Evolutionary conservation across 2,113 vertebrate genomes (phyloP).

Genomic region (Oxygymnocypris stewartii): DNA sequence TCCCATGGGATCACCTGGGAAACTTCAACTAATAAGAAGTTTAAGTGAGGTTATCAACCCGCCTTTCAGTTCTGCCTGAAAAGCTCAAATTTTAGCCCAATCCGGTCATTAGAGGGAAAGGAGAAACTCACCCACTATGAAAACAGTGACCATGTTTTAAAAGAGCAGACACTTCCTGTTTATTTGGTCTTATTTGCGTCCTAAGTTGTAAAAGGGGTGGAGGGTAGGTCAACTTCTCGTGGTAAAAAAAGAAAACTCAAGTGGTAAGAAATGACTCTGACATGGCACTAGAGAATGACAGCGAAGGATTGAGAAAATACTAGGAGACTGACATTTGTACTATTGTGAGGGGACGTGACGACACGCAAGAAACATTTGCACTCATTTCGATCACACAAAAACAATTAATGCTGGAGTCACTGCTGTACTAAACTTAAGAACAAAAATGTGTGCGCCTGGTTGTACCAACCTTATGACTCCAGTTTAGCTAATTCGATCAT

Average conservation of each 20-base stretch:
- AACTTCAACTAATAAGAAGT: neutral
- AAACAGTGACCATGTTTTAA: slow-evolving; percentile 1
- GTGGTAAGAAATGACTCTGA: slow-evolving; percentile 2
- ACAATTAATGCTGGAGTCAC: slow-evolving; percentile 22
- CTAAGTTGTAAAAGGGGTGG: neutral
- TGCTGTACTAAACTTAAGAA: neutral
- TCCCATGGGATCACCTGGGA: neutral
- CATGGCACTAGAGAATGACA: neutral
- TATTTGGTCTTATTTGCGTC: neutral
- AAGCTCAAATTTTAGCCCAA: slow-evolving; percentile 35
- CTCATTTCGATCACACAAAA: slow-evolving; percentile 22
- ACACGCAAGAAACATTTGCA: neutral
- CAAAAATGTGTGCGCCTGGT: slow-evolving; percentile 31
- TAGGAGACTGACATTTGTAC: neutral
- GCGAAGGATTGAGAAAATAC: neutral
- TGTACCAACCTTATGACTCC: slow-evolving; percentile 66
- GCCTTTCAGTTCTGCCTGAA: neutral
- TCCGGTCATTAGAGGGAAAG: slow-evolving; percentile 11
- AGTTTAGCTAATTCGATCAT: slow-evolving; percentile 61
- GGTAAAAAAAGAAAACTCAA: neutral
- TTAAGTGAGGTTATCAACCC: neutral
- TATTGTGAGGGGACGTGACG: neutral
- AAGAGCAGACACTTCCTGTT: slow-evolving; percentile 5
- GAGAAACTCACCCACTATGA: neutral
- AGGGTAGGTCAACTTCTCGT: neutral